phyloP scores from a whole-genome alignment of 2,113 vertebrate genomes.

The Aspidoscelis tigris region DNA sequence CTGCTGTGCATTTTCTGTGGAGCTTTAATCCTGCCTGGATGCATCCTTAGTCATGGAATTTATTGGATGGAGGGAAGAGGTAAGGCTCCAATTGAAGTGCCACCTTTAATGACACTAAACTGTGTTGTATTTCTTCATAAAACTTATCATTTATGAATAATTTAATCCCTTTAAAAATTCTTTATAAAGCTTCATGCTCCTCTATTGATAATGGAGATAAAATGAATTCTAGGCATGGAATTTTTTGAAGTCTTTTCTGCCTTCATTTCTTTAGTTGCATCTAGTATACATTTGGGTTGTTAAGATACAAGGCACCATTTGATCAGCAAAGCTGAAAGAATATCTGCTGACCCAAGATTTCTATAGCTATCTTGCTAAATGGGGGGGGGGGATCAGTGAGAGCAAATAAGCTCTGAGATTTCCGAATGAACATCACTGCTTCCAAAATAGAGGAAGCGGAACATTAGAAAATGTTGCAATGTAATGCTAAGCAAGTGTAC shows the following conservation, averaged over 20 bases:
- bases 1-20: too few relatives aligned
- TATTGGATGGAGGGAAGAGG: not conserved
- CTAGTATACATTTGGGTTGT: not conserved
- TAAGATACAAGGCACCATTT: not conserved
- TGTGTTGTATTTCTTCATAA: not conserved
- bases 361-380: not conserved
- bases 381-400: not conserved
- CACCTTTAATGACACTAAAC: too few relatives aligned
- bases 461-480: not conserved
- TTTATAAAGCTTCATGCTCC: not conserved
- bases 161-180: not conserved
- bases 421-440: not conserved
- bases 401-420: not conserved
- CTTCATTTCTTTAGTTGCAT: not conserved
- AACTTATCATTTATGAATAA: not conserved
- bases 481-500: not conserved
- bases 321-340: not conserved
- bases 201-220: not conserved
- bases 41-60: not conserved
- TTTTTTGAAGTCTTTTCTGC: not conserved
- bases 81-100: too few relatives aligned
- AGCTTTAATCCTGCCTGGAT: too few relatives aligned
- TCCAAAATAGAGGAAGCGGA: not conserved
- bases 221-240: not conserved
- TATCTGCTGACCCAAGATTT: not conserved